Conservation (phyloP, 1,140 invertebrate species). For the Platorchestia sp. region DNA sequence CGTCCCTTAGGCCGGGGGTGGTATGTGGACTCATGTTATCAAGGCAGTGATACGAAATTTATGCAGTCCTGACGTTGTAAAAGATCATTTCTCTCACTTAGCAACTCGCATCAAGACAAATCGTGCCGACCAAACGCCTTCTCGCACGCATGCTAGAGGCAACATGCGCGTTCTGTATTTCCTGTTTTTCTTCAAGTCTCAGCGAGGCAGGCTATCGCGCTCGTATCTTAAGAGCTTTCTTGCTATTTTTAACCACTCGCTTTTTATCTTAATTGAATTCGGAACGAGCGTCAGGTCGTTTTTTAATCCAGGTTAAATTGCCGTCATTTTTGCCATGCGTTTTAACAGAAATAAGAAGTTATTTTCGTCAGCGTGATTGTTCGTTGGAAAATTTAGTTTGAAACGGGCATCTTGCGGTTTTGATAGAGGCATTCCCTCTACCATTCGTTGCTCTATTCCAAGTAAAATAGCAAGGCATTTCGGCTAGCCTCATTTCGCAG, state of each 20-base stretch:
- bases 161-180: background rate
- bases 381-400: background rate
- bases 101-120: background rate
- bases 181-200: background rate
- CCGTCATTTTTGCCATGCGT: background rate
- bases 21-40: background rate
- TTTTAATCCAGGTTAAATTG: background rate
- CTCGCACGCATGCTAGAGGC: background rate
- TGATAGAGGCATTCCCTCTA: background rate
- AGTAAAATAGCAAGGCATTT: background rate
- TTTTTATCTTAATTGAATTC: conserved; percentile 11
- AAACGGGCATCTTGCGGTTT: background rate
- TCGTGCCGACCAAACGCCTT: background rate
- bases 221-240: background rate
- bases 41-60: conserved; percentile 8
- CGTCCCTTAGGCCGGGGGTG: background rate
- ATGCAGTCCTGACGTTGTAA: background rate
- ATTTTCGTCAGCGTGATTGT: background rate
- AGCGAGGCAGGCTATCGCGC: background rate
- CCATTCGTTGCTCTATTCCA: background rate
- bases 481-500: background rate
- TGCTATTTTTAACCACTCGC: background rate
- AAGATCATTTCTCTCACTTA: conserved; percentile 9
- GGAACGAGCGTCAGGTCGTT: background rate
- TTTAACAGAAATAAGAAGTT: background rate